A percentile compares a stretch with the other conserved stretches of the same genome.
phyloP scores from a whole-genome alignment of 2,797 vertebrate genomes.

The Melopsittacus undulatus region DNA sequence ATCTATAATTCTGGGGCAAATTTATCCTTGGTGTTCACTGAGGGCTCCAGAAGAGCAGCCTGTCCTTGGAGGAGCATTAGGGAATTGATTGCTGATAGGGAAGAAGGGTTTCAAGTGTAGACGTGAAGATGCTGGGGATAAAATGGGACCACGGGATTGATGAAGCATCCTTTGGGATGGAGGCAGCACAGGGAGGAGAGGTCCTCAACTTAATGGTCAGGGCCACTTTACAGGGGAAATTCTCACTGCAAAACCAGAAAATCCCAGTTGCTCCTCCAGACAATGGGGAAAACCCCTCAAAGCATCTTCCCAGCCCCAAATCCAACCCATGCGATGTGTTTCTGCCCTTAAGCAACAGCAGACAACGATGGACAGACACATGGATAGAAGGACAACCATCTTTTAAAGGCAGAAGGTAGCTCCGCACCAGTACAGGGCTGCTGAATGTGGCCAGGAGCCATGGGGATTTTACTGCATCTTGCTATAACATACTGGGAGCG shows the following conservation, averaged over 20 bases:
- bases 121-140: accelerated
- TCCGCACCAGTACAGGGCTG: neutral
- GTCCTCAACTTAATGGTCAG: neutral
- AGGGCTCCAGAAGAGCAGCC: neutral
- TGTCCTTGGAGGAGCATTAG: neutral
- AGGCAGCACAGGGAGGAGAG: accelerated
- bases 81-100: neutral
- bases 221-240: too few species aligned
- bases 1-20: neutral
- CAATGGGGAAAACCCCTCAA: neutral
- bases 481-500: neutral
- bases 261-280: neutral
- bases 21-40: neutral
- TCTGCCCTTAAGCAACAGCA: neutral
- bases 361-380: neutral
- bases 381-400: accelerated
- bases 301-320: neutral
- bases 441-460: neutral
- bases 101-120: neutral
- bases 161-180: neutral
- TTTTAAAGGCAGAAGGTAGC: neutral
- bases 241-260: neutral
- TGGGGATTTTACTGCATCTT: neutral
- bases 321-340: accelerated
- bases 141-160: neutral